phyloP scores from a whole-genome alignment of 1,140 invertebrate species.

The Trichonephila clavata region DNA sequence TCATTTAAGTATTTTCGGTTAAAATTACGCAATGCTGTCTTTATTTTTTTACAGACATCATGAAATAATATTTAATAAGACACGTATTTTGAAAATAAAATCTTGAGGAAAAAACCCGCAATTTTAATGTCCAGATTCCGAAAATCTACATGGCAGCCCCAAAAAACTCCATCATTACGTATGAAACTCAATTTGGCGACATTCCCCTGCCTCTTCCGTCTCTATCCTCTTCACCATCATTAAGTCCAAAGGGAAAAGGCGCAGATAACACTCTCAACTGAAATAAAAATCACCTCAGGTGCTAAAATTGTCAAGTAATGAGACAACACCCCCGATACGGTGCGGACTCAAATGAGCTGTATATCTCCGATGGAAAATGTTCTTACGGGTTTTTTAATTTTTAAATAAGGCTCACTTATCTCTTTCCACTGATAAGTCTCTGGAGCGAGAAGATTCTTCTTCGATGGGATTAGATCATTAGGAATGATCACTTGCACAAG shows the following conservation, averaged over 20 bases:
- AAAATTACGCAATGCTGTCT: too few relatives aligned
- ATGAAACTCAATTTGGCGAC: conserved; percentile 35
- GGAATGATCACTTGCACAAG: conserved; percentile 21
- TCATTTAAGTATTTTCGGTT: too few relatives aligned
- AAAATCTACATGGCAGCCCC: too few relatives aligned
- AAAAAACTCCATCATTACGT: too few relatives aligned
- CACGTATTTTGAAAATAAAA: too few relatives aligned
- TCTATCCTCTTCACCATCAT: conserved; percentile 45
- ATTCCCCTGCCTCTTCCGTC: neutral
- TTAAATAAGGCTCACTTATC: conserved; percentile 57
- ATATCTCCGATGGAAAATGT: conserved; percentile 42
- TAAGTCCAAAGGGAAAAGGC: conserved; percentile 32
- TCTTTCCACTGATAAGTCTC: conserved; percentile 55
- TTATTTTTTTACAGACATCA: too few relatives aligned
- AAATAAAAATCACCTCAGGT: conserved; percentile 76
- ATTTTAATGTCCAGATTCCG: too few relatives aligned
- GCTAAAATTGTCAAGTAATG: conserved; percentile 74
- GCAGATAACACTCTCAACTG: conserved; percentile 59
- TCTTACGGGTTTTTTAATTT: conserved; percentile 61
- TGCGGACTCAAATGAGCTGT: conserved; percentile 38
- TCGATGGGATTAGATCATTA: conserved; percentile 24
- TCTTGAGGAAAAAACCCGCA: too few relatives aligned
- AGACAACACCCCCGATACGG: conserved; percentile 73
- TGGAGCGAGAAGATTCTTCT: neutral
- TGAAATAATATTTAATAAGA: too few relatives aligned